These are phyloP conservation scores for Labroides dimidiatus DNA, from an alignment of 2,797 vertebrate genomes.

Conservation along the genomic window DNA sequence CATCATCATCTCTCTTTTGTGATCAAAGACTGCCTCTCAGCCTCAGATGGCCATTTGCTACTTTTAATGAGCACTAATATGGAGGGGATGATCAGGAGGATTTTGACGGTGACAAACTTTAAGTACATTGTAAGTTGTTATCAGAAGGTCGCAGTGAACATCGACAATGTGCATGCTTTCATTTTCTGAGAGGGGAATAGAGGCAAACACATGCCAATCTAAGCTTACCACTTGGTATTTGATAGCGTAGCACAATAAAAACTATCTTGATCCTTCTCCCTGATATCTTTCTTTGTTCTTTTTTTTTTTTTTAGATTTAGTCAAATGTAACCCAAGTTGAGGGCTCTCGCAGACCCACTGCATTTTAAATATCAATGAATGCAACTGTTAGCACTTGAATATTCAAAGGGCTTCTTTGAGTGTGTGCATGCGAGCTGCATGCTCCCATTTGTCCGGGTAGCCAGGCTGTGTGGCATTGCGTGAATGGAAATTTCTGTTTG, in stretches of 20 bases:
- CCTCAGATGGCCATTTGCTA: conserved; percentile 77
- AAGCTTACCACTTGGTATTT: conserved; percentile 69
- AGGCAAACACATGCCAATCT: conserved; percentile 67
- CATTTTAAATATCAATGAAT: conserved; percentile 85
- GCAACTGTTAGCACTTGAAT: conserved; percentile 83
- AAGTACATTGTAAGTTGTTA: conserved; percentile 77
- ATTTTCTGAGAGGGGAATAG: conserved; percentile 64
- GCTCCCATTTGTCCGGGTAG: conserved; percentile 78
- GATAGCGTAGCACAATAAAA: conserved; percentile 72
- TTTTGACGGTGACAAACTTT: conserved; percentile 77
- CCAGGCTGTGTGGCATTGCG: conserved; percentile 75
- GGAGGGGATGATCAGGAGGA: conserved; percentile 78
- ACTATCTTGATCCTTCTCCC: conserved; percentile 74
- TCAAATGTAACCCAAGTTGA: conserved; percentile 71
- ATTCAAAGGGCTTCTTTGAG: conserved; percentile 84
- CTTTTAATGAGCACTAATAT: conserved; percentile 82
- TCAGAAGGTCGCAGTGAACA: conserved; percentile 69
- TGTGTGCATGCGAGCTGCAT: conserved; percentile 81
- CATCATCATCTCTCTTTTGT: conserved; percentile 78
- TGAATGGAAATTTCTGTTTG: conserved; percentile 83
- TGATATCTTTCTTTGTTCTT: conserved; percentile 72
- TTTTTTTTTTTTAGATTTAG: conserved; percentile 73
- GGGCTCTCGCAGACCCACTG: conserved; percentile 74
- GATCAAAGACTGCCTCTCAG: conserved; percentile 80
- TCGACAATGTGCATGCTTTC: conserved; percentile 65